Evolutionary conservation across 1,140 invertebrate species (phyloP).

Genomic region (Drosophila littoralis): DNA sequence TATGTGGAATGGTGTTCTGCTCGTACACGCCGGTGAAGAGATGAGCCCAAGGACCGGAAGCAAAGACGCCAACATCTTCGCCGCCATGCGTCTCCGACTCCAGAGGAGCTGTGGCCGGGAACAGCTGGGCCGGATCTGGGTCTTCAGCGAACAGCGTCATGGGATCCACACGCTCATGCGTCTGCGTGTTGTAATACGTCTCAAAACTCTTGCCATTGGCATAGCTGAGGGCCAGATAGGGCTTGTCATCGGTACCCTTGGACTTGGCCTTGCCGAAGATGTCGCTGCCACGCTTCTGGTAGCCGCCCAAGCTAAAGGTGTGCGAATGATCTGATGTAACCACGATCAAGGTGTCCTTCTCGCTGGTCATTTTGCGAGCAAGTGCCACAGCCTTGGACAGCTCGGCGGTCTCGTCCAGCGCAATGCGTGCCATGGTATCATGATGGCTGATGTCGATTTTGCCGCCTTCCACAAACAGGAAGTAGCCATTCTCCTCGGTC

Average conservation of each 20-base stretch:
- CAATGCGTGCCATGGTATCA: constrained; percentile 88
- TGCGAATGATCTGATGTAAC: constrained; percentile 90
- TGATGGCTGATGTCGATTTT: constrained; percentile 94
- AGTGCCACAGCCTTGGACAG: constrained; percentile 86
- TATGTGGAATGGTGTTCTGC: constrained; percentile 91
- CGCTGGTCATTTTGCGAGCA: constrained; percentile 85
- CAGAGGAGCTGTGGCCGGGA: constrained; percentile 85
- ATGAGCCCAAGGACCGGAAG: constrained; percentile 88
- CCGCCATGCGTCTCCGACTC: constrained; percentile 88
- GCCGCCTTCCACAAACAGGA: constrained; percentile 87
- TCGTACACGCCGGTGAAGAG: constrained; percentile 91
- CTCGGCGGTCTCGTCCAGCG: constrained; percentile 88
- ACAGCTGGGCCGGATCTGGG: constrained; percentile 69
- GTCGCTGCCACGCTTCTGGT: constrained; percentile 86
- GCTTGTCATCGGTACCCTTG: constrained; percentile 84
- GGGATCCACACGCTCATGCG: constrained; percentile 69
- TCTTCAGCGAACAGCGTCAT: constrained; percentile 17
- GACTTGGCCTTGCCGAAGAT: constrained; percentile 85
- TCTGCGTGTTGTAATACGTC: constrained; percentile 65
- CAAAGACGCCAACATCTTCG: constrained; percentile 89
- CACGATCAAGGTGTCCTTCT: constrained; percentile 88
- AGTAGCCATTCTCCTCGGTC: constrained; percentile 90
- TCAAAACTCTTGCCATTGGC: constrained; percentile 88
- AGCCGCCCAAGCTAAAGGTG: constrained; percentile 88
- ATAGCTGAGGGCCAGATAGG: constrained; percentile 90